Conservation (phyloP, 2,113 vertebrate species). For the Ranitomeya variabilis region DNA sequence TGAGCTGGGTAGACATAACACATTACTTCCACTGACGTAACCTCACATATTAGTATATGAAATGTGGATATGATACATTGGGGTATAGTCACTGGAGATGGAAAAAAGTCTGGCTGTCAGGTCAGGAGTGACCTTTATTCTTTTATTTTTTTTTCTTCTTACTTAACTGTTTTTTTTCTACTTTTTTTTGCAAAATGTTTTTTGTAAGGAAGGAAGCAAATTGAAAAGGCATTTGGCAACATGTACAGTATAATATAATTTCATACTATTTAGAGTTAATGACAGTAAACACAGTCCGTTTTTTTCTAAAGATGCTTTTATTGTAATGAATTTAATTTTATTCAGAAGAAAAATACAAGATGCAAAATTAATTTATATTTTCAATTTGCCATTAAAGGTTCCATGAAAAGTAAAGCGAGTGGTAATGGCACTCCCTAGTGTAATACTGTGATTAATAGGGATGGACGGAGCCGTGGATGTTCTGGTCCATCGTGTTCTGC, state of each 20-base stretch:
- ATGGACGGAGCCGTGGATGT: no score
- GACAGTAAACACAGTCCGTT: background rate
- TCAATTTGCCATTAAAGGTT: no score
- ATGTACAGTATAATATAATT: background rate
- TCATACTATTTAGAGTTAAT: background rate
- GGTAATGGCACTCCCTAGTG: no score
- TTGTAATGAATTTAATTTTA: no score
- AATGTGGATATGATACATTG: conserved; percentile 17
- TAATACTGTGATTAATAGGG: no score
- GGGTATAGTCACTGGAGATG: background rate
- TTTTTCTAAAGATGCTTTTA: background rate
- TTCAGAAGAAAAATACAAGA: no score
- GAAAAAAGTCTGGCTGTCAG: background rate
- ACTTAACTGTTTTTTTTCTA: background rate
- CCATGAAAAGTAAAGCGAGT: no score
- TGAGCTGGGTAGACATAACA: conserved; percentile 52
- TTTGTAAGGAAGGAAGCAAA: background rate
- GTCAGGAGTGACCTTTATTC: background rate
- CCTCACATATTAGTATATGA: background rate
- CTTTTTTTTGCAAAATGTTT: background rate
- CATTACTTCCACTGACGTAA: conserved; percentile 40
- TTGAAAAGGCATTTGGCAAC: background rate
- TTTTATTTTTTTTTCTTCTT: background rate
- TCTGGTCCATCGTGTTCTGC: no score
- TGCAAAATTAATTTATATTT: no score